Percentiles rank a stretch among this genome's conserved stretches.
Conservation (phyloP, 1,140 invertebrate genomes). For the Daktulosphaira vitifoliae region DNA sequence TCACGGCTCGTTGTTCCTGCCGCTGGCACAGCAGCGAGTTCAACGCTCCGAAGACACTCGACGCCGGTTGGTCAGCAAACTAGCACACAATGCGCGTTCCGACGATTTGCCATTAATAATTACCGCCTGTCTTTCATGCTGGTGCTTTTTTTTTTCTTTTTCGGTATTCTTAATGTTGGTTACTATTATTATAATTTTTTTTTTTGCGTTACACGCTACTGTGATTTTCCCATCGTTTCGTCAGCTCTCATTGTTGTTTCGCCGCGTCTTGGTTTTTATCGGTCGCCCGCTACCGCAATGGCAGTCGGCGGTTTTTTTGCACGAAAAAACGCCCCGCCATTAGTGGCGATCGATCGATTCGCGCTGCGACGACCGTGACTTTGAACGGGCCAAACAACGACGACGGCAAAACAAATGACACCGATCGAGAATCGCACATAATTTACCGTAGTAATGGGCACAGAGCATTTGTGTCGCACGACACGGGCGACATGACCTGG, state of each 20-base stretch:
- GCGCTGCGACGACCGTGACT: background rate
- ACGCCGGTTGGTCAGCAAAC: constrained; percentile 30
- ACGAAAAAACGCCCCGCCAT: too few species aligned
- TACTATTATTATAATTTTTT: background rate
- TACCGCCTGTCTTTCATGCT: background rate
- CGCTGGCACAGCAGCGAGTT: constrained; percentile 14
- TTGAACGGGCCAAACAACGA: background rate
- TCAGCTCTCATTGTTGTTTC: background rate
- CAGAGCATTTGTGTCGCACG: too few species aligned
- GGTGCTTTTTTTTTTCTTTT: too few species aligned
- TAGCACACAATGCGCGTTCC: constrained; percentile 31
- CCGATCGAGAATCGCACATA: too few species aligned
- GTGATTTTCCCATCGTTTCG: constrained; percentile 21
- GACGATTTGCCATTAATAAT: constrained; percentile 28
- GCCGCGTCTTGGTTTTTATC: background rate
- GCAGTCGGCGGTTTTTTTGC: background rate
- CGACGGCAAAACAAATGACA: too few species aligned
- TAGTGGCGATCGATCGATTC: too few species aligned
- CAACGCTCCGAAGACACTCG: constrained; percentile 28
- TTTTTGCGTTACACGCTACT: constrained; percentile 3
- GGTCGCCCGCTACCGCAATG: background rate
- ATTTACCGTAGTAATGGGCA: too few species aligned
- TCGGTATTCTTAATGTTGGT: too few species aligned
- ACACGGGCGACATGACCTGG: too few species aligned
- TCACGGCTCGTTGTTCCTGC: constrained; percentile 17